These are phyloP conservation scores for Zoanthus sociatus DNA, from an alignment of 92 coral and sea anemone genomes.

Conservation along the genomic window DNA sequence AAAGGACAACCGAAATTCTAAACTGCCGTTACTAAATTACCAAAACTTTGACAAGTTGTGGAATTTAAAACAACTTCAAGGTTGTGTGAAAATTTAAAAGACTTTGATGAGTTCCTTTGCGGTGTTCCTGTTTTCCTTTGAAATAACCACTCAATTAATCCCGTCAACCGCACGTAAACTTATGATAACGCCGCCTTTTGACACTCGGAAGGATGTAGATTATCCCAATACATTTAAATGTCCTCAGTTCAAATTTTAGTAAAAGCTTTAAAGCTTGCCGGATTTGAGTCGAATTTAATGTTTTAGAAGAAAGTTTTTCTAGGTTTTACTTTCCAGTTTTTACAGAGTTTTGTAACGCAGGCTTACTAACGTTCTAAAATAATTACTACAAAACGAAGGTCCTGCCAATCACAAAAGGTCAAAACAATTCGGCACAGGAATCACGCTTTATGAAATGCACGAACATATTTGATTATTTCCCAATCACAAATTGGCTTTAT, in stretches of 20 bases:
- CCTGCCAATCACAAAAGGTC: constrained; percentile 17
- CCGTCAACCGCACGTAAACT: background rate
- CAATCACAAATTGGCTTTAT: constrained; percentile 4
- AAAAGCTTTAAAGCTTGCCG: background rate
- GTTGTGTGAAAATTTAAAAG: background rate
- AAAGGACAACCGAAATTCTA: background rate
- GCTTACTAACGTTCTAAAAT: background rate
- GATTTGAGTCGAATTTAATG: background rate
- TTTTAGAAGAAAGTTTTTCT: background rate
- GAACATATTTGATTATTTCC: background rate
- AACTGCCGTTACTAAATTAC: background rate
- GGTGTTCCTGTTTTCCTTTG: background rate
- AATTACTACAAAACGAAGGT: background rate
- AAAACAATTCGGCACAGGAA: background rate
- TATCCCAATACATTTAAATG: background rate
- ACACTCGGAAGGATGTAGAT: constrained; percentile 37
- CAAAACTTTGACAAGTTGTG: background rate
- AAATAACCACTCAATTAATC: background rate
- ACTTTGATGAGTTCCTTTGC: background rate
- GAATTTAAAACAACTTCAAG: background rate
- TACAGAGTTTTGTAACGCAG: background rate
- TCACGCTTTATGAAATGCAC: background rate
- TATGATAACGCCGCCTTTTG: background rate
- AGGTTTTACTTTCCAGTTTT: background rate
- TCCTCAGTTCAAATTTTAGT: background rate